Evolutionary conservation across 2,888 invertebrate genomes (phyloP).

Genomic region (Polyommatus icarus): DNA sequence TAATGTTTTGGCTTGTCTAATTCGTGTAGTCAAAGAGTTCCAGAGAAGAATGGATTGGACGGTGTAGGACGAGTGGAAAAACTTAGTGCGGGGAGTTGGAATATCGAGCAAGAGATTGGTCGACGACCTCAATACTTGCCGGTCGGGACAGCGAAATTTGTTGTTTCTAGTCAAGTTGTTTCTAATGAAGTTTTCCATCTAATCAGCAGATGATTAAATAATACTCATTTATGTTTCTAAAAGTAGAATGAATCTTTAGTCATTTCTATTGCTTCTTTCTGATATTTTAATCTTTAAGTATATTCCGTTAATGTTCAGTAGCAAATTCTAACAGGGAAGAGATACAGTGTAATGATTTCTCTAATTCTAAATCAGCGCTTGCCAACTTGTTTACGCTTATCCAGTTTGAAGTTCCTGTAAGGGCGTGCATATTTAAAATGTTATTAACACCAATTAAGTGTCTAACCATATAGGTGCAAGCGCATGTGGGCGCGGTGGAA

Average conservation of each 20-base stretch:
- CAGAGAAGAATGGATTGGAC: no score
- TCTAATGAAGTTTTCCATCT: neutral
- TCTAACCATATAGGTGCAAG: conserved; percentile 28
- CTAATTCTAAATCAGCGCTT: neutral
- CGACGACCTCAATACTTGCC: no score
- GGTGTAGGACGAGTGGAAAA: no score
- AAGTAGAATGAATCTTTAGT: neutral
- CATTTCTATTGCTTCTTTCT: neutral
- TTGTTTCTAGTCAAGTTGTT: no score
- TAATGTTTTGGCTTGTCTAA: no score
- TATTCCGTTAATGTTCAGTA: neutral
- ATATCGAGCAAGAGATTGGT: no score
- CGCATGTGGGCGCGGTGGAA: conserved; percentile 31
- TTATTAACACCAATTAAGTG: conserved; percentile 34
- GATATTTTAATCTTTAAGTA: neutral
- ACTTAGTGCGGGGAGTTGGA: no score
- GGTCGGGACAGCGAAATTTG: no score
- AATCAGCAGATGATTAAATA: neutral
- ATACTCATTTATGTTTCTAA: neutral
- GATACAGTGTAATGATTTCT: conserved; percentile 1
- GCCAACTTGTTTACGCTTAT: neutral
- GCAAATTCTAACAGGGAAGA: neutral
- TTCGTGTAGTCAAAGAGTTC: no score
- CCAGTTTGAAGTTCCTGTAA: conserved; percentile 25
- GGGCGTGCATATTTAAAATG: conserved; percentile 33